Evolutionary conservation across 2,797 vertebrate species (phyloP).

Genomic region (Garrulus glandarius): DNA sequence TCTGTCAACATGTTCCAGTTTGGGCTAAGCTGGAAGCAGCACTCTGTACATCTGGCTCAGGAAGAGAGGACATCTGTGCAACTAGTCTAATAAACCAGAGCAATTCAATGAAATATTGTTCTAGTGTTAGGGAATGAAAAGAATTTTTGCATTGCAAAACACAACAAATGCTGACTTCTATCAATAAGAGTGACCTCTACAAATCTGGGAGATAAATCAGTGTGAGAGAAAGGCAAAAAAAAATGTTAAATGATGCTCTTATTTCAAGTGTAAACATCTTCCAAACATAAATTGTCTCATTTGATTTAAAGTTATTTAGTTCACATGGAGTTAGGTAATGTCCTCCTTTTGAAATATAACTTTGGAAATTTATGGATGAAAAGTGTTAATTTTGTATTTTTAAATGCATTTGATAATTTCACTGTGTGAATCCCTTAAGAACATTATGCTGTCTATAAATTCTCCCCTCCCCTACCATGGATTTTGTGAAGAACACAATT

Average conservation of each 20-base stretch:
- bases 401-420: constrained; percentile 47
- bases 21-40: constrained; percentile 59
- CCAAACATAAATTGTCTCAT: constrained; percentile 21
- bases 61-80: constrained; percentile 64
- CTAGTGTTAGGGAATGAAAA: constrained; percentile 45
- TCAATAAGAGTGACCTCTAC: constrained; percentile 23
- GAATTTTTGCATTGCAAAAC: constrained; percentile 56
- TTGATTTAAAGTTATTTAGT: constrained; percentile 57
- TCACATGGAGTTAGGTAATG: constrained; percentile 35
- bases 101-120: constrained; percentile 58
- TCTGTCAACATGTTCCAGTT: constrained; percentile 66
- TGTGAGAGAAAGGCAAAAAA: not conserved
- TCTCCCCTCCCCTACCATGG: not conserved
- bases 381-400: constrained; percentile 54
- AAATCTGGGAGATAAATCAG: constrained; percentile 53
- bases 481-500: constrained; percentile 27
- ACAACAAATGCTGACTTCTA: constrained; percentile 54
- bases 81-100: constrained; percentile 46
- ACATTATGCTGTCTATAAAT: constrained; percentile 38
- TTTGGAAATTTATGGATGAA: constrained; percentile 40
- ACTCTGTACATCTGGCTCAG: constrained; percentile 60
- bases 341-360: constrained; percentile 27
- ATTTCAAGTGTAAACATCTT: constrained; percentile 47
- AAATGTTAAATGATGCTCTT: constrained; percentile 26
- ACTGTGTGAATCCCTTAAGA: constrained; percentile 5